Conservation (phyloP, 1,140 invertebrate species). For the Cotesia glomerata region DNA sequence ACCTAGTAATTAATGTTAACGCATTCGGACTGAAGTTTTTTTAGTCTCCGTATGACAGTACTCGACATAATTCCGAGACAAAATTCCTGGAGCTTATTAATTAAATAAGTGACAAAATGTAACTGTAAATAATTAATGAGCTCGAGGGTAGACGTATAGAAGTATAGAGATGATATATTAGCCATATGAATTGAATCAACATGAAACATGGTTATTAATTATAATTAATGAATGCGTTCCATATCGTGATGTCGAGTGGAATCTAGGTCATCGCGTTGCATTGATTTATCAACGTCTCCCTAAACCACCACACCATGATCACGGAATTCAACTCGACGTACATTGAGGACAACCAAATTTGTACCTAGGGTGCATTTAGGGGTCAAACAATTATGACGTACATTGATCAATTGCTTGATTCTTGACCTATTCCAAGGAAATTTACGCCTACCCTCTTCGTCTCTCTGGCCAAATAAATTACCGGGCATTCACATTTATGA, state of each 20-base stretch:
- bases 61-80: no score
- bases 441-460: not conserved
- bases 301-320: not conserved
- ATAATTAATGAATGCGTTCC: not conserved
- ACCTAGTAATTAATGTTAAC: no score
- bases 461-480: no score
- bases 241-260: not conserved
- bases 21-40: no score
- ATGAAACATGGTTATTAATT: not conserved
- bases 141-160: no score
- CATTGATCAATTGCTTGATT: slow-evolving; percentile 9
- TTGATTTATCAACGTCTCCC: not conserved
- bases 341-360: not conserved
- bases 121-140: no score
- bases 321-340: not conserved
- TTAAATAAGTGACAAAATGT: no score
- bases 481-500: no score
- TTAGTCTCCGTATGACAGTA: no score
- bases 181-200: no score
- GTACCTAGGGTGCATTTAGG: not conserved
- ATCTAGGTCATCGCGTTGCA: not conserved
- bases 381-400: not conserved
- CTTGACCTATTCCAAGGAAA: not conserved
- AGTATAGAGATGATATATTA: no score
- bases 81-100: no score